These are phyloP conservation scores for Patella vulgata DNA, from an alignment of 1,140 invertebrate genomes.

Conservation along the genomic window DNA sequence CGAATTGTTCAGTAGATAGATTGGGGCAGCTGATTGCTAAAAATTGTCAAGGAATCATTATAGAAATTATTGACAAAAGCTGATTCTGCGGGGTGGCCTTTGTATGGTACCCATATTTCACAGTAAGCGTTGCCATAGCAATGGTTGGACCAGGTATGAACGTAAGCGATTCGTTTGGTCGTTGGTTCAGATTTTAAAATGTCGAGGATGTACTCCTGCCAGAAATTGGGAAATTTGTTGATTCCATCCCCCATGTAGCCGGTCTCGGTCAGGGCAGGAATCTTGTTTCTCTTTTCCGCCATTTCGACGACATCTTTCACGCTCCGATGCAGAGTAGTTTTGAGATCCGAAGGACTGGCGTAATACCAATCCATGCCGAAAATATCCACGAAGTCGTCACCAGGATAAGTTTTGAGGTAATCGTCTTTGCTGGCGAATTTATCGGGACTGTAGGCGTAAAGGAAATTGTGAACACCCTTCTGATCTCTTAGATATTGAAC, in stretches of 20 bases:
- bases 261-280: constrained; percentile 16
- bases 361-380: constrained; percentile 19
- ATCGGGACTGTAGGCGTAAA: constrained; percentile 14
- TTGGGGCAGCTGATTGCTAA: no score
- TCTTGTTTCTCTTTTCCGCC: constrained; percentile 15
- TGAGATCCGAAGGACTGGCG: not conserved
- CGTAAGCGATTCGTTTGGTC: constrained; percentile 10
- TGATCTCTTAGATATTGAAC: constrained; percentile 18
- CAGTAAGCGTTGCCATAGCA: constrained; percentile 4
- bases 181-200: constrained; percentile 8
- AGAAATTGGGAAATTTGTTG: constrained; percentile 13
- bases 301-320: constrained; percentile 10
- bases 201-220: constrained; percentile 11
- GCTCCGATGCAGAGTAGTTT: not conserved
- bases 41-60: no score
- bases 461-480: no score
- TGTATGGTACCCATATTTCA: constrained; percentile 18
- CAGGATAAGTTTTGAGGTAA: constrained; percentile 20
- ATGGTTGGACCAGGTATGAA: constrained; percentile 18
- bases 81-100: constrained; percentile 13
- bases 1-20: no score
- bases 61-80: no score
- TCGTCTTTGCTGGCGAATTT: constrained; percentile 2
- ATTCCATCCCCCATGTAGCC: constrained; percentile 15
- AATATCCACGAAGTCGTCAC: constrained; percentile 21